Evolutionary conservation across 2,797 vertebrate species (phyloP).

Genomic region (Sebastes goodei): DNA sequence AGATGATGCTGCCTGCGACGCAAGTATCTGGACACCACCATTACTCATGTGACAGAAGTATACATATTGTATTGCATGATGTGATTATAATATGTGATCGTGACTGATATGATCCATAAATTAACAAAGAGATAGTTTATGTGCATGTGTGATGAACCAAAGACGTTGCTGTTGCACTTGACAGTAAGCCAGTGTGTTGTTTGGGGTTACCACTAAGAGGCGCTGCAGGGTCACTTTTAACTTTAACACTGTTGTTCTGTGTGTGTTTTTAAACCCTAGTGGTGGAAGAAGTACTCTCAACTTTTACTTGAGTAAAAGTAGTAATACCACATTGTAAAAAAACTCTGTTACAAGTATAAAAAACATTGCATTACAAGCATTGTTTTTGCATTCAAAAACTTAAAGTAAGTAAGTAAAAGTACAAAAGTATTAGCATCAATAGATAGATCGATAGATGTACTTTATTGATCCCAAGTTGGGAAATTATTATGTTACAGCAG

Average conservation of each 20-base stretch:
- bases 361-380: too few species aligned
- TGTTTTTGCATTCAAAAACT: background rate
- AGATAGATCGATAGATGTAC: too few species aligned
- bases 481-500: too few species aligned
- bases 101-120: background rate
- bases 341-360: background rate
- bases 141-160: background rate
- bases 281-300: background rate
- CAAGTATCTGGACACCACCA: background rate
- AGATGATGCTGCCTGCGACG: background rate
- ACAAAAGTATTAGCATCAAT: background rate
- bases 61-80: background rate
- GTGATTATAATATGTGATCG: background rate
- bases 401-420: background rate
- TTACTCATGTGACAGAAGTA: too few species aligned
- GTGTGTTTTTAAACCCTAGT: background rate
- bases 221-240: slow-evolving; percentile 34
- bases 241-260: background rate
- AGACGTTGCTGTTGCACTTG: slow-evolving; percentile 45
- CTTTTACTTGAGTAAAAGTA: background rate
- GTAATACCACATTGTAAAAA: background rate
- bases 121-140: background rate
- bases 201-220: slow-evolving; percentile 48
- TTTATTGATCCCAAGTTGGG: too few species aligned
- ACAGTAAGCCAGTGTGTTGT: slow-evolving; percentile 37